Evolutionary conservation across 2,113 vertebrate species (phyloP).

Genomic region (Mormoops blainvillei): DNA sequence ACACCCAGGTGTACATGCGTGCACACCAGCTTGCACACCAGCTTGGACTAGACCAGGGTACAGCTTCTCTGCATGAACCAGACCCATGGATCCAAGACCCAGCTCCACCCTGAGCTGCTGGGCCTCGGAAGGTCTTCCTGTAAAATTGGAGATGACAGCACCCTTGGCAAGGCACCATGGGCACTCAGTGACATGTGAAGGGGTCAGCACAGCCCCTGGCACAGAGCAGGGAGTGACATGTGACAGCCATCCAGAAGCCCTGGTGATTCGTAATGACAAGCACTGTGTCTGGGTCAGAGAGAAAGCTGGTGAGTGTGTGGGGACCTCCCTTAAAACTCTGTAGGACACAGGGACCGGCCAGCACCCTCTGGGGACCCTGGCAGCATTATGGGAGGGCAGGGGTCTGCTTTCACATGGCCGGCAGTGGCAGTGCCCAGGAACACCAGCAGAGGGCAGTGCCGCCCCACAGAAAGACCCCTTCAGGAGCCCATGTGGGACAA

Average conservation of each 20-base stretch:
- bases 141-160: not conserved
- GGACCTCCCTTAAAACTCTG: not conserved
- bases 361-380: not conserved
- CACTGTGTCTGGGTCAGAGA: not conserved
- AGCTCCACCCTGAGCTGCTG: not conserved
- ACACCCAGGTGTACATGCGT: fast-evolving
- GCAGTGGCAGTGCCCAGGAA: not conserved
- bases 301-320: not conserved
- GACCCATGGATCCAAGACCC: not conserved
- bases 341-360: not conserved
- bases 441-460: slow-evolving; percentile 55
- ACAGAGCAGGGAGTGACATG: fast-evolving
- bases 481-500: fast-evolving
- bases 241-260: not conserved
- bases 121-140: not conserved
- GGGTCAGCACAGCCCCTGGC: fast-evolving
- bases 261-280: fast-evolving
- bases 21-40: not conserved
- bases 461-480: not conserved
- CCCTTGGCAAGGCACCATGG: fast-evolving
- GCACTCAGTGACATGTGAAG: fast-evolving
- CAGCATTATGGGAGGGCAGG: fast-evolving
- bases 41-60: too few relatives aligned
- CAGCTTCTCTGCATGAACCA: not conserved
- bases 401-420: not conserved